phyloP scores from a whole-genome alignment of 2,113 vertebrate genomes.

The Oplegnathus fasciatus region DNA sequence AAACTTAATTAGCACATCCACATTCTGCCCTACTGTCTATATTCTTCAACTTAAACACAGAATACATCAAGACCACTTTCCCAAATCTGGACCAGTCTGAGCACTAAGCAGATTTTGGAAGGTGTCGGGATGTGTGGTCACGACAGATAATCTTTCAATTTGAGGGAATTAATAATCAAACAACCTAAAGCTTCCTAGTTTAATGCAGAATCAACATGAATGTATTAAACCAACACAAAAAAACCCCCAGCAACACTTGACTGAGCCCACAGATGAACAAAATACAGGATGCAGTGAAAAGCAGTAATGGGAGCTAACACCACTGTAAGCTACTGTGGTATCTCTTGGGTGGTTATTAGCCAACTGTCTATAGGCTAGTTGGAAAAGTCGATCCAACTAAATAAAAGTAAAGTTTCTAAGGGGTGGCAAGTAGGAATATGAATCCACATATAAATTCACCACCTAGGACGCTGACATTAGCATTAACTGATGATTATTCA shows the following conservation, averaged over 20 bases:
- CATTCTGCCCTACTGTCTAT: slow-evolving; percentile 66
- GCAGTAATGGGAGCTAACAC: slow-evolving; percentile 53
- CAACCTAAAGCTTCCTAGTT: not conserved
- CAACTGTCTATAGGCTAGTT: slow-evolving; percentile 52
- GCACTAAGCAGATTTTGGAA: slow-evolving; percentile 10
- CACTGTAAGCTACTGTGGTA: slow-evolving; percentile 38
- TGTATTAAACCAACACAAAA: slow-evolving; percentile 1
- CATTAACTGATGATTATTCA: slow-evolving; percentile 33
- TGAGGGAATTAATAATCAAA: slow-evolving; percentile 29
- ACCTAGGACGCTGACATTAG: slow-evolving; percentile 4
- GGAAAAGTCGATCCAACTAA: slow-evolving; percentile 55
- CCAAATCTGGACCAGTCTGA: slow-evolving; percentile 28
- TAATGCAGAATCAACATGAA: slow-evolving; percentile 1
- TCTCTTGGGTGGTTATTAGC: slow-evolving; percentile 71
- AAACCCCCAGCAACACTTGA: slow-evolving; percentile 9
- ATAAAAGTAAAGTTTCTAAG: slow-evolving; percentile 53
- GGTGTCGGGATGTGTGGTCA: not conserved
- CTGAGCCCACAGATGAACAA: slow-evolving; percentile 35
- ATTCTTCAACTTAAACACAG: slow-evolving; percentile 54
- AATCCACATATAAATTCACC: slow-evolving; percentile 19
- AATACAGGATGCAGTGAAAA: slow-evolving; percentile 50
- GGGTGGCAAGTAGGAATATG: slow-evolving; percentile 11
- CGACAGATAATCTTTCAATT: slow-evolving; percentile 36
- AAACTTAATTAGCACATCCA: slow-evolving; percentile 82
- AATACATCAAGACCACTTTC: slow-evolving; percentile 35